A percentile compares a stretch with the other conserved stretches of the same genome.
phyloP scores from a whole-genome alignment of 2,113 vertebrate genomes.

The Saiga tatarica region DNA sequence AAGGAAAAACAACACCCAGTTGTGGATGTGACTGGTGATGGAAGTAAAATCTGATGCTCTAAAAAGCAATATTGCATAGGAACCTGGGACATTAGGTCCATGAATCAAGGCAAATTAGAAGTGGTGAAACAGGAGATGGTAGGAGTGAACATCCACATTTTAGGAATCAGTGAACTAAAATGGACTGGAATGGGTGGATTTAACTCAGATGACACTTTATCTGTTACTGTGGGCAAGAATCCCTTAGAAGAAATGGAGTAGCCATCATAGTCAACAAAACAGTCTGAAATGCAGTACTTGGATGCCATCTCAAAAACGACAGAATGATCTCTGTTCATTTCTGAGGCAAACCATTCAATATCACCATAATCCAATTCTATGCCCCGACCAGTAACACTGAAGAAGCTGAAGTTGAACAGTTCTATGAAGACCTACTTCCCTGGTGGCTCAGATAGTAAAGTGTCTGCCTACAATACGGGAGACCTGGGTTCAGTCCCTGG shows the following conservation, averaged over 20 bases:
- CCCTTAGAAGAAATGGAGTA: neutral
- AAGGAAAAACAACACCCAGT: neutral
- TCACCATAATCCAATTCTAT: neutral
- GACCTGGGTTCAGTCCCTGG: too few species aligned
- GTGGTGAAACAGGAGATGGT: neutral
- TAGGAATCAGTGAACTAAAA: neutral
- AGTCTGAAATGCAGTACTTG: neutral
- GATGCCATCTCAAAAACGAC: neutral
- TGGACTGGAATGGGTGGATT: neutral
- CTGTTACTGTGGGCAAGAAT: neutral
- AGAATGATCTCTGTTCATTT: neutral
- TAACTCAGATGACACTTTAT: neutral
- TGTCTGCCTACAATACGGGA: too few species aligned
- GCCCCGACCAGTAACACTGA: neutral
- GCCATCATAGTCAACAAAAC: neutral
- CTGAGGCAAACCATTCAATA: neutral
- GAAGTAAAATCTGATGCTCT: neutral
- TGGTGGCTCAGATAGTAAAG: too few species aligned
- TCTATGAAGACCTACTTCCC: neutral
- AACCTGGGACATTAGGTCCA: neutral
- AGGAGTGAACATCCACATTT: neutral
- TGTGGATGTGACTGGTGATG: neutral
- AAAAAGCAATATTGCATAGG: neutral
- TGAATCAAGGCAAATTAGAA: neutral
- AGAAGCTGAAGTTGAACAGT: neutral